Conservation (phyloP, 1,140 invertebrate genomes). For the Eriocheir sinensis region DNA sequence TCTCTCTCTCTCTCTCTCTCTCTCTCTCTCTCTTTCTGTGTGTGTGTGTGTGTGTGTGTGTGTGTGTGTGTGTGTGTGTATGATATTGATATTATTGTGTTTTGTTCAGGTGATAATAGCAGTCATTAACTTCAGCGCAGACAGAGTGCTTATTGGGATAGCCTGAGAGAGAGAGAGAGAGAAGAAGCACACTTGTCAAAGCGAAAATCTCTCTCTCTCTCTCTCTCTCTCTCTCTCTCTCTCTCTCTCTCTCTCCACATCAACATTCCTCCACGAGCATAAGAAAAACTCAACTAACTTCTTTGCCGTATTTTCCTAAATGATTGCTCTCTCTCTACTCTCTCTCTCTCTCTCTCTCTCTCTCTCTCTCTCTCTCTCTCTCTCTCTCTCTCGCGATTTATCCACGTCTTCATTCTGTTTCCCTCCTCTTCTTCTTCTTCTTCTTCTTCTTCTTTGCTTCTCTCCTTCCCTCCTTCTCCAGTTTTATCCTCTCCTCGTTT, state of each 20-base stretch:
- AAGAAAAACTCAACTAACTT: constrained; percentile 13
- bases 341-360: too few species aligned
- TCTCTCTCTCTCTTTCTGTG: too few species aligned
- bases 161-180: constrained; percentile 6
- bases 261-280: too few species aligned
- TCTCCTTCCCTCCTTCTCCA: too few species aligned
- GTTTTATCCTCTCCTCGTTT: too few species aligned
- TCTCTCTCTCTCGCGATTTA: too few species aligned
- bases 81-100: too few species aligned
- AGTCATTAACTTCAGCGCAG: neutral
- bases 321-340: neutral
- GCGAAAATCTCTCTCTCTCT: constrained; percentile 1
- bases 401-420: too few species aligned
- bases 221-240: neutral
- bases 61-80: constrained; percentile 20
- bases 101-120: neutral
- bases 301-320: constrained; percentile 15
- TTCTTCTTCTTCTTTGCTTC: neutral
- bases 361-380: too few species aligned
- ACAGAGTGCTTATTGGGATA: neutral
- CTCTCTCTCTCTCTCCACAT: too few species aligned
- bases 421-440: neutral
- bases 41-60: constrained; percentile 12
- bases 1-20: too few species aligned
- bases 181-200: too few species aligned